These are phyloP conservation scores for Cyphotilapia sp. DNA, from an alignment of 2,113 vertebrate genomes.

Conservation along the genomic window DNA sequence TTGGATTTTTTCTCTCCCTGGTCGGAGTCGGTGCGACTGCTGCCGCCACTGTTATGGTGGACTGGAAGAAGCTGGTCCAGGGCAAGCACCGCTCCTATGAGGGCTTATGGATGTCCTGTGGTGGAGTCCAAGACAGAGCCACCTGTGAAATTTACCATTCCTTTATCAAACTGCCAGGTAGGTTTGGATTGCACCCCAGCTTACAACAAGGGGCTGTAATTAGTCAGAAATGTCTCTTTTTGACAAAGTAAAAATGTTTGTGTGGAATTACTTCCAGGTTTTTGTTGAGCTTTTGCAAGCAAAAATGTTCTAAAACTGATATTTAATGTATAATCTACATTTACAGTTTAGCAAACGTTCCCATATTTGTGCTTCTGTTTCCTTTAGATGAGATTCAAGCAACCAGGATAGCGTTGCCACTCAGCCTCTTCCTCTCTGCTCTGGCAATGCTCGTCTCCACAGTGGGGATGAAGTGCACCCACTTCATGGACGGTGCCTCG, in stretches of 20 bases:
- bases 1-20: conserved; percentile 80
- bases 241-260: not conserved
- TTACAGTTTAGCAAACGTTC: not conserved
- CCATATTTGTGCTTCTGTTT: not conserved
- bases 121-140: conserved; percentile 66
- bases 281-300: not conserved
- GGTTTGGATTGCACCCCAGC: conserved; percentile 24
- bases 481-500: conserved; percentile 77
- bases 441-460: conserved; percentile 73
- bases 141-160: conserved; percentile 79
- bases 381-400: conserved; percentile 76
- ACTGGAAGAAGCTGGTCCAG: conserved; percentile 80
- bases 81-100: conserved; percentile 73
- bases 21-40: conserved; percentile 75
- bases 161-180: conserved; percentile 76
- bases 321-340: not conserved
- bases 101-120: conserved; percentile 88
- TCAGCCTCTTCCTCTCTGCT: conserved; percentile 77
- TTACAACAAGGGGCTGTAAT: not conserved
- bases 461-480: conserved; percentile 88
- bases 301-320: not conserved
- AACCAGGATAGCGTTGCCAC: conserved; percentile 80
- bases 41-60: conserved; percentile 78
- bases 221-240: not conserved
- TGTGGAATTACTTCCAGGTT: not conserved